A percentile compares a stretch with the other conserved stretches of the same genome.
Evolutionary conservation across 2,888 invertebrate genomes (phyloP).

Genomic region (Rugalucina vietnamica): DNA sequence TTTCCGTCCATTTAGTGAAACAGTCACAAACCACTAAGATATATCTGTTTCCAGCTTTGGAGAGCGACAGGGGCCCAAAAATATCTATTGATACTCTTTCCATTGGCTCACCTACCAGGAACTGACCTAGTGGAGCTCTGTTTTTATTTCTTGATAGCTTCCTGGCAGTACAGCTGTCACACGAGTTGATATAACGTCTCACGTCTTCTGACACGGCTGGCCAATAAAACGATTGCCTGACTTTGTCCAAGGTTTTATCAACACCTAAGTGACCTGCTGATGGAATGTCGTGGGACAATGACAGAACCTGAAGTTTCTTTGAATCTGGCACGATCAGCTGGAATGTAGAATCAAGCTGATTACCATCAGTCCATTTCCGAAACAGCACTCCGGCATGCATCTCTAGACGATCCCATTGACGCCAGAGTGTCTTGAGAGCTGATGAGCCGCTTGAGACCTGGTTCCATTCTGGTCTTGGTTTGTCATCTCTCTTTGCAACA

Average conservation of each 20-base stretch:
- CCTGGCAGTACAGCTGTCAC: conserved; percentile 17
- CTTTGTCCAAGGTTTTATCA: background rate
- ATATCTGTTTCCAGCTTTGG: conserved; percentile 17
- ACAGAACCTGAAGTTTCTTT: background rate
- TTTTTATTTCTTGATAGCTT: background rate
- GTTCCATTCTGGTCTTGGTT: conserved; percentile 1
- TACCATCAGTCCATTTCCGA: background rate
- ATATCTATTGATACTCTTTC: conserved; percentile 29
- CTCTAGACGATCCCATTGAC: conserved; percentile 6
- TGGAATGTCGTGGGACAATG: conserved; percentile 15
- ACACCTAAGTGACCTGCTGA: conserved; percentile 23
- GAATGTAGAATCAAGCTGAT: background rate
- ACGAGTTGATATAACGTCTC: background rate
- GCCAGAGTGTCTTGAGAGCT: background rate
- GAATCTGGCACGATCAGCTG: conserved; percentile 11
- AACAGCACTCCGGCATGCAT: background rate
- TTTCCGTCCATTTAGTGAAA: conserved; percentile 39
- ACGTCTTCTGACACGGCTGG: conserved; percentile 5
- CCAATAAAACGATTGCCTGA: conserved; percentile 2
- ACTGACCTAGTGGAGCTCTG: conserved; percentile 22
- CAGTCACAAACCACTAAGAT: conserved; percentile 28
- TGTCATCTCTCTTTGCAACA: background rate
- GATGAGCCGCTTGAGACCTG: background rate
- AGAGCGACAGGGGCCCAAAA: conserved; percentile 21
- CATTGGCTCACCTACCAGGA: conserved; percentile 8